Conservation (phyloP, 2,113 vertebrate genomes). For the Clarias batrachus region DNA sequence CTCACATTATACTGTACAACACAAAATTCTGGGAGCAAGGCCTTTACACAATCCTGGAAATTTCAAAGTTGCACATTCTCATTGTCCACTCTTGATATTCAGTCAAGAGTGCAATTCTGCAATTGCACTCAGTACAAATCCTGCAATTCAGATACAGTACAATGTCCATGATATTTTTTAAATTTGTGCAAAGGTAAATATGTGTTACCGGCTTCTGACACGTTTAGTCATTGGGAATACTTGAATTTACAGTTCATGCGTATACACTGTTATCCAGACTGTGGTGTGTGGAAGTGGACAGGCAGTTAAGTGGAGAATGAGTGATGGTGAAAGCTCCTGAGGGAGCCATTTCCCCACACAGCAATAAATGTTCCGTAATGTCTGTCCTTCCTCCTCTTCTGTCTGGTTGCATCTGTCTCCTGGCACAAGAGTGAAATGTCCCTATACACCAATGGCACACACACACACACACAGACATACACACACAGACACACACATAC, state of each 20-base stretch:
- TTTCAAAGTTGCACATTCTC: not conserved
- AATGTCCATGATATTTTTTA: not conserved
- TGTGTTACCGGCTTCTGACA: not conserved
- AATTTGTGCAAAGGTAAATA: not conserved
- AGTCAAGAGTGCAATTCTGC: too few relatives aligned
- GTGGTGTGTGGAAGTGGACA: not conserved
- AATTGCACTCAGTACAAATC: too few relatives aligned
- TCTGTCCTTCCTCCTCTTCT: slow-evolving; percentile 48
- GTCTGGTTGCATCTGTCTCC: slow-evolving; percentile 62
- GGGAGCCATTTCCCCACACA: slow-evolving; percentile 59
- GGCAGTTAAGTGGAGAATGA: slow-evolving; percentile 58
- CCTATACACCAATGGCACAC: slow-evolving; percentile 29
- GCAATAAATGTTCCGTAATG: slow-evolving; percentile 55
- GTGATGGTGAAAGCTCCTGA: slow-evolving; percentile 40
- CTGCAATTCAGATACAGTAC: not conserved
- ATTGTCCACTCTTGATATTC: not conserved
- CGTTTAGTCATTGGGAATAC: slow-evolving; percentile 2
- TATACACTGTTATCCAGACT: slow-evolving; percentile 16
- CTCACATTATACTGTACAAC: not conserved
- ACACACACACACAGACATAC: slow-evolving; percentile 12
- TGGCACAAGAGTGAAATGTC: slow-evolving; percentile 34
- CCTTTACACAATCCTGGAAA: not conserved
- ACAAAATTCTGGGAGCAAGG: not conserved
- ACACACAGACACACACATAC: slow-evolving; percentile 22
- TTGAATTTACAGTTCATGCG: slow-evolving; percentile 24